Evolutionary conservation across 2,113 vertebrate species (phyloP).

Genomic region (Sinocyclocheilus maitianheensis): DNA sequence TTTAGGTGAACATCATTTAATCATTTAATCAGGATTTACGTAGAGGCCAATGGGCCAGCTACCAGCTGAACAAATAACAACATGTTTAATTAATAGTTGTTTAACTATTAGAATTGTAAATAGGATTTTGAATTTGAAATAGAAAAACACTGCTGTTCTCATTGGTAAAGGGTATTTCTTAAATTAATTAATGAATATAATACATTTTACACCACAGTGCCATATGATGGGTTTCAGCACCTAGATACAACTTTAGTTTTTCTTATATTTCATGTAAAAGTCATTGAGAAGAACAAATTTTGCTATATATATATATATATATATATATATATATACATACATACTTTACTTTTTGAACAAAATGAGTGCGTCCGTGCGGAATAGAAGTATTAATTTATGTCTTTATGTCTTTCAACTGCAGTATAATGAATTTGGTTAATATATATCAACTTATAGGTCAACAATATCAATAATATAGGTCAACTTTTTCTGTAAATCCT

Average conservation of each 20-base stretch:
- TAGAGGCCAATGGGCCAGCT: neutral
- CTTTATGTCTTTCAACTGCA: no score
- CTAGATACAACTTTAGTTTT: neutral
- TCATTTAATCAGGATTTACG: neutral
- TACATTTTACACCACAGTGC: neutral
- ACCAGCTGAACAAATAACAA: neutral
- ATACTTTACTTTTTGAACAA: no score
- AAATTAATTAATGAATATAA: neutral
- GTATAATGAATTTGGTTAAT: no score
- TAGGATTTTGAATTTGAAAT: neutral
- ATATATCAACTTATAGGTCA: no score
- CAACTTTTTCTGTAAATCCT: no score
- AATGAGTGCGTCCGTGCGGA: no score
- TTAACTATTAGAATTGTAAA: neutral
- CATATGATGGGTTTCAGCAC: neutral
- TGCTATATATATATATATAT: no score
- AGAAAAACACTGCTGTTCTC: neutral
- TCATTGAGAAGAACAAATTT: neutral
- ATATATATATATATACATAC: no score
- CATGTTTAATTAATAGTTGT: neutral
- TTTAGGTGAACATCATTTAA: no score
- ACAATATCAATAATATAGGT: no score
- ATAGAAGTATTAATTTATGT: no score
- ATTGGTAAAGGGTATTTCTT: neutral
- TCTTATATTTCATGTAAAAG: neutral